phyloP scores from a whole-genome alignment of 2,888 invertebrate genomes.

The Lacanobia wlatinum region DNA sequence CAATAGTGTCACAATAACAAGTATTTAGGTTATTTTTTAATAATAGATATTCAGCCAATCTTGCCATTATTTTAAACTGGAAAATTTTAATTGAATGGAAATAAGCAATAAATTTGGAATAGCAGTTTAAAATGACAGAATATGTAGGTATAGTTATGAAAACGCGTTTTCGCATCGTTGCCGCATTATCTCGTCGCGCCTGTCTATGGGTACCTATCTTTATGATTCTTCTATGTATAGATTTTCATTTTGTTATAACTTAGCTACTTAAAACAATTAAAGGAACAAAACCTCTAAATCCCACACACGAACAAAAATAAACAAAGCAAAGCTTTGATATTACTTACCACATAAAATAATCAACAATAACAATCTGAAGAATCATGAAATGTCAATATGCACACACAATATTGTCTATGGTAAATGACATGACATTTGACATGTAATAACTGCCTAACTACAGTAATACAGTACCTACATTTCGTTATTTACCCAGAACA shows the following conservation, averaged over 20 bases:
- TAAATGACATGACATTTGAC: conserved; percentile 61
- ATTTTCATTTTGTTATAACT: not conserved
- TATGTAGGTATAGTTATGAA: not conserved
- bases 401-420: conserved; percentile 48
- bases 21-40: conserved; percentile 15
- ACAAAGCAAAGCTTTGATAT: not conserved
- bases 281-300: not conserved
- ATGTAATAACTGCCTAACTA: conserved; percentile 36
- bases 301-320: not conserved
- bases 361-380: conserved; percentile 38
- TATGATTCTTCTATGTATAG: not conserved
- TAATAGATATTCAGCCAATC: conserved; percentile 9
- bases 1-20: conserved; percentile 42
- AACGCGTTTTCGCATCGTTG: not conserved
- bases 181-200: not conserved
- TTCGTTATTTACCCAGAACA: conserved; percentile 54
- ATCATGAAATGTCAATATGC: conserved; percentile 47
- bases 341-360: not conserved
- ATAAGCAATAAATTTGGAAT: not conserved
- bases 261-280: not conserved
- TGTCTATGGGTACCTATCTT: not conserved
- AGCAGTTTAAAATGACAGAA: not conserved
- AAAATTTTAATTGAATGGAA: not conserved
- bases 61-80: not conserved
- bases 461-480: conserved; percentile 17